phyloP scores from a whole-genome alignment of 2,888 invertebrate genomes.

The Athrips mouffetella region DNA sequence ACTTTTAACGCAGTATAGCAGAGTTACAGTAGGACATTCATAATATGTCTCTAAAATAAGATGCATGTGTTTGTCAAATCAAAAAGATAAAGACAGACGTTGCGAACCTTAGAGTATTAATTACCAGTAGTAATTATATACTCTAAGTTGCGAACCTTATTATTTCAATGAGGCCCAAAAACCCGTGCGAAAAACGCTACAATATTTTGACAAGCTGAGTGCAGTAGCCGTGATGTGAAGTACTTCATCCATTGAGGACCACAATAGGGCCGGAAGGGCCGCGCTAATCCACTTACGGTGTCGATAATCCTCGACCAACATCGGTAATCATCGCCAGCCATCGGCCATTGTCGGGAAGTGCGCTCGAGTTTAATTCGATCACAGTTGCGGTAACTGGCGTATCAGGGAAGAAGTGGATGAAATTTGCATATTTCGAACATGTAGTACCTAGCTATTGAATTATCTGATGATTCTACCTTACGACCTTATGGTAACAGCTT shows the following conservation, averaged over 20 bases:
- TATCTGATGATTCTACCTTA: too few species aligned
- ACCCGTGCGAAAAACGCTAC: slow-evolving; percentile 6
- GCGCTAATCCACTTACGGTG: slow-evolving; percentile 58
- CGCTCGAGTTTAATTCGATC: slow-evolving; percentile 54
- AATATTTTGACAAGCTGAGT: slow-evolving; percentile 10
- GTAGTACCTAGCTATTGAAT: background rate
- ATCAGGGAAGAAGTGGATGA: background rate
- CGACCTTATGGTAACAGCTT: too few species aligned
- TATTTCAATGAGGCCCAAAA: background rate
- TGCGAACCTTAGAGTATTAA: too few species aligned
- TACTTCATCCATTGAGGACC: background rate
- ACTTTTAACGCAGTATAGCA: too few species aligned
- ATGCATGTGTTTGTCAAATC: too few species aligned
- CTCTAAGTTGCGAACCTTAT: too few species aligned
- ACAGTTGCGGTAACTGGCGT: slow-evolving; percentile 37
- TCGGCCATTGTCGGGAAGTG: slow-evolving; percentile 34
- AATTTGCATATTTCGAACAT: slow-evolving; percentile 9
- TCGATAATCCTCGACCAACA: background rate
- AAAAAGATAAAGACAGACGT: too few species aligned
- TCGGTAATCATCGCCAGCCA: slow-evolving; percentile 4
- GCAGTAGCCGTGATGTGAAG: slow-evolving; percentile 9
- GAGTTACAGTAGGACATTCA: too few species aligned
- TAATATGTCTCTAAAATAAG: too few species aligned
- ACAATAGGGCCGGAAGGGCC: slow-evolving; percentile 17
- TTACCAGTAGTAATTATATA: too few species aligned